phyloP scores from a whole-genome alignment of 2,797 vertebrate genomes.

The Acrocephalus scirpaceus region DNA sequence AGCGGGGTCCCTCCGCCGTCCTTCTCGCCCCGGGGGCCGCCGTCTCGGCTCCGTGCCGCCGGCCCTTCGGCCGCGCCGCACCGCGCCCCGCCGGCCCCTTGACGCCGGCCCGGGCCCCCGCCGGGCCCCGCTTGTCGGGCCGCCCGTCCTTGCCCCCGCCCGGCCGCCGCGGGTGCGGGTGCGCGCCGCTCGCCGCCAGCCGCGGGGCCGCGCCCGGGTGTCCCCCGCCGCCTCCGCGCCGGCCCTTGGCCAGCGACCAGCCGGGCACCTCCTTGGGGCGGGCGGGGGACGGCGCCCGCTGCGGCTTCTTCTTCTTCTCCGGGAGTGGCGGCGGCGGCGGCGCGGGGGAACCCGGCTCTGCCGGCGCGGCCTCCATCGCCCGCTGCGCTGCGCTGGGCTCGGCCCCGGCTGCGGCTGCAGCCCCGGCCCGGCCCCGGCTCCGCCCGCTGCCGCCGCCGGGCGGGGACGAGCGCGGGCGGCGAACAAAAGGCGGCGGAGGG shows the following conservation, averaged over 20 bases:
- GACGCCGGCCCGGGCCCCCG: slow-evolving; percentile 63
- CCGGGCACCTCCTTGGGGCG: slow-evolving; percentile 91
- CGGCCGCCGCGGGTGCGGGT: slow-evolving; percentile 69
- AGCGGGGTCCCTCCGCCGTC: neutral
- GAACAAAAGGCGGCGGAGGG: slow-evolving; percentile 78
- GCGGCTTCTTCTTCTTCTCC: slow-evolving; percentile 82
- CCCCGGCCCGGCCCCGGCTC: neutral
- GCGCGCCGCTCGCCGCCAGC: slow-evolving; percentile 62
- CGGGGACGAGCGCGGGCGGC: slow-evolving; percentile 75
- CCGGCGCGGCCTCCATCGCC: neutral
- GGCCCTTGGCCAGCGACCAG: slow-evolving; percentile 90
- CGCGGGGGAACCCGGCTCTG: neutral
- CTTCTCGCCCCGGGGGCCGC: slow-evolving; percentile 71
- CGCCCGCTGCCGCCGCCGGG: slow-evolving; percentile 64
- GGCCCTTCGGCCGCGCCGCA: slow-evolving; percentile 1
- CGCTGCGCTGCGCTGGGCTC: neutral
- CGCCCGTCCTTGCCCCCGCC: slow-evolving; percentile 78
- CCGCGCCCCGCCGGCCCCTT: slow-evolving; percentile 68
- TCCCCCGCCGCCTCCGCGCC: slow-evolving; percentile 70
- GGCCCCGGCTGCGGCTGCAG: neutral
- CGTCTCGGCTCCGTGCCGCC: slow-evolving; percentile 61
- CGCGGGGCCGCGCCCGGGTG: slow-evolving; percentile 55
- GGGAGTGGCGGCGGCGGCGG: neutral
- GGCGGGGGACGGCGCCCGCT: slow-evolving; percentile 91
- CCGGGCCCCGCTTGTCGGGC: slow-evolving; percentile 78